Percentiles rank a stretch among this genome's conserved stretches.
Conservation (phyloP, 2,888 invertebrate species). For the Cantharis nigra region DNA sequence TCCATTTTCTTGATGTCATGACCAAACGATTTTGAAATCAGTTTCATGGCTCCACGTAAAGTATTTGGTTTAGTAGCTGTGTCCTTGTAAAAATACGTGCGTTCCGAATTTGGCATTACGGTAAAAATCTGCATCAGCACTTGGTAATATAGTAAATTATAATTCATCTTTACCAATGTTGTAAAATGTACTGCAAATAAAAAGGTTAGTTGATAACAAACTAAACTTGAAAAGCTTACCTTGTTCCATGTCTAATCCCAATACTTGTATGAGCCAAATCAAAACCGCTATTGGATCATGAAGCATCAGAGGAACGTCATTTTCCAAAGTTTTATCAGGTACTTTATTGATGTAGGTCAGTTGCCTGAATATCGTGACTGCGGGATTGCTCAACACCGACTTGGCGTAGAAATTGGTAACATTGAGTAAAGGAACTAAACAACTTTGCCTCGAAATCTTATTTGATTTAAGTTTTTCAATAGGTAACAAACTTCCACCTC, state of each 20-base stretch:
- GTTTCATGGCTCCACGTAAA: conserved; percentile 53
- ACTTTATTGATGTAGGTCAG: conserved; percentile 56
- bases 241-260: conserved; percentile 84
- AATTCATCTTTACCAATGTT: conserved; percentile 83
- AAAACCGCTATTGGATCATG: conserved; percentile 85
- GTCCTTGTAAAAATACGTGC: conserved; percentile 54
- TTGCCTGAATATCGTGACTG: conserved; percentile 59
- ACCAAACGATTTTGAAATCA: conserved; percentile 59
- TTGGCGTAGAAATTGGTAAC: conserved; percentile 86
- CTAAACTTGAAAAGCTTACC: conserved; percentile 62
- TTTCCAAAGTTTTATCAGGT: conserved; percentile 49
- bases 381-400: conserved; percentile 67
- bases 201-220: not conserved
- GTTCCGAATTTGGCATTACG: conserved; percentile 67
- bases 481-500: conserved; percentile 75
- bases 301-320: conserved; percentile 82
- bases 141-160: conserved; percentile 89
- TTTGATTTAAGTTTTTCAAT: conserved; percentile 56
- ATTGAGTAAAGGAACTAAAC: conserved; percentile 84
- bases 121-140: conserved; percentile 80
- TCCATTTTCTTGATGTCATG: conserved; percentile 67
- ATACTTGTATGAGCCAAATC: conserved; percentile 82
- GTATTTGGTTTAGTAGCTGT: conserved; percentile 45
- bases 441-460: conserved; percentile 77
- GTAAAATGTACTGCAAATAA: conserved; percentile 79